A percentile compares a stretch with the other conserved stretches of the same genome.
phyloP scores from a whole-genome alignment of 1,140 invertebrate genomes.

The Aphaenogaster ashmeadi region DNA sequence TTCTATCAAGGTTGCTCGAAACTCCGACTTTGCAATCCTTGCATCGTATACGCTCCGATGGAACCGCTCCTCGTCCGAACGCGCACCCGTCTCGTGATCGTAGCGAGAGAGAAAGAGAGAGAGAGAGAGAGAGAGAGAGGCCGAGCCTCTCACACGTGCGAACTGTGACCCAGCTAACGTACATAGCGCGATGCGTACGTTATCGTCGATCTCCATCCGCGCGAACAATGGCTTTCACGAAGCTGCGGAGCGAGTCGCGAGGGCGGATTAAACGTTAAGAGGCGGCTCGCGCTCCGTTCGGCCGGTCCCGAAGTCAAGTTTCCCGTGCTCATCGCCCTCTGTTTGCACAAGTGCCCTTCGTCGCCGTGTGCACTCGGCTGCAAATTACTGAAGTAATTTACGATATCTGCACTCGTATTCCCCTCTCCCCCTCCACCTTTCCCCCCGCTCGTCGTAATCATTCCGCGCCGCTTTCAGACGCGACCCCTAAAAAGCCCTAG shows the following conservation, averaged over 20 bases:
- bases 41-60: not conserved
- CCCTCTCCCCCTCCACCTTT: not conserved
- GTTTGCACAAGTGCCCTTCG: slow-evolving; percentile 54
- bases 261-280: slow-evolving; percentile 45
- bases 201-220: slow-evolving; percentile 46
- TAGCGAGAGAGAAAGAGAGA: slow-evolving; percentile 10
- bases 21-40: not conserved
- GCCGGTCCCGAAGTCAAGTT: slow-evolving; percentile 25
- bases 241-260: slow-evolving; percentile 35
- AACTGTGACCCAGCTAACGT: slow-evolving; percentile 34
- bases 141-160: slow-evolving; percentile 19
- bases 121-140: slow-evolving; percentile 23
- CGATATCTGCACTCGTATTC: slow-evolving; percentile 41
- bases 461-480: not conserved
- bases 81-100: slow-evolving; percentile 21
- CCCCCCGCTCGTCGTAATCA: not conserved
- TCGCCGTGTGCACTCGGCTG: slow-evolving; percentile 34
- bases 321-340: slow-evolving; percentile 21
- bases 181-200: slow-evolving; percentile 30
- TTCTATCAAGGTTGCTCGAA: not conserved
- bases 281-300: slow-evolving; percentile 28
- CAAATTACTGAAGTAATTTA: slow-evolving; percentile 46
- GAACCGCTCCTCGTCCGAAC: slow-evolving; percentile 15
- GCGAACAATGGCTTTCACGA: slow-evolving; percentile 53
- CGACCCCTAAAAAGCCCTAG: not conserved